These are phyloP conservation scores for Leptothorax acervorum DNA, from an alignment of 2,888 invertebrate genomes.

Conservation along the genomic window DNA sequence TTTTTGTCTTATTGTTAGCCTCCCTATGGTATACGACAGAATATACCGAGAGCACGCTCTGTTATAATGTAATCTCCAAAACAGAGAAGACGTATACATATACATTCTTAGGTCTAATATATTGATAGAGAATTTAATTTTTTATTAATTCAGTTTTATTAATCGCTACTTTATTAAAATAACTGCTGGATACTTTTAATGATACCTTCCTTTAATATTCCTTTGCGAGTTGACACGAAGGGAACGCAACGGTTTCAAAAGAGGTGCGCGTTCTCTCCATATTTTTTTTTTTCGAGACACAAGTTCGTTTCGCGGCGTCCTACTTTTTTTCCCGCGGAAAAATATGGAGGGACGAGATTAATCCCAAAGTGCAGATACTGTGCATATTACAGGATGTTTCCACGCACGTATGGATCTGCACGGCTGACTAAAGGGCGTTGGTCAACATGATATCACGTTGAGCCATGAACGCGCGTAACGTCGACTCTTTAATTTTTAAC, in stretches of 20 bases:
- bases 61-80: conserved; percentile 7
- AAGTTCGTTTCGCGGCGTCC: conserved; percentile 44
- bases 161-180: not conserved
- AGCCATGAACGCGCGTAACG: conserved; percentile 68
- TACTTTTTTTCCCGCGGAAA: conserved; percentile 43
- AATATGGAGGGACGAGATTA: conserved; percentile 53
- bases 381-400: conserved; percentile 64
- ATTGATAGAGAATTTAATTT: not conserved
- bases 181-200: not conserved
- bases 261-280: not conserved
- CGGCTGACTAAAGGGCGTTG: conserved; percentile 71
- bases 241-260: conserved; percentile 39
- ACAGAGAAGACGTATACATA: not conserved
- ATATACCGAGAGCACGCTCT: not conserved
- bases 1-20: conserved; percentile 57
- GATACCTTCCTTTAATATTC: not conserved
- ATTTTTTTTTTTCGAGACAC: conserved; percentile 29
- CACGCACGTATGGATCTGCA: conserved; percentile 54
- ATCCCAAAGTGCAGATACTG: conserved; percentile 57
- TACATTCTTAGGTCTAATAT: not conserved
- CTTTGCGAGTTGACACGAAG: not conserved
- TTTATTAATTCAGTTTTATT: conserved; percentile 1
- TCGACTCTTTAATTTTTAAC: conserved; percentile 83
- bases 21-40: conserved; percentile 24
- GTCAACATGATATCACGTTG: conserved; percentile 65